Conservation (phyloP, 2,113 vertebrate species). For the Ophthalmolycus amberensis region DNA sequence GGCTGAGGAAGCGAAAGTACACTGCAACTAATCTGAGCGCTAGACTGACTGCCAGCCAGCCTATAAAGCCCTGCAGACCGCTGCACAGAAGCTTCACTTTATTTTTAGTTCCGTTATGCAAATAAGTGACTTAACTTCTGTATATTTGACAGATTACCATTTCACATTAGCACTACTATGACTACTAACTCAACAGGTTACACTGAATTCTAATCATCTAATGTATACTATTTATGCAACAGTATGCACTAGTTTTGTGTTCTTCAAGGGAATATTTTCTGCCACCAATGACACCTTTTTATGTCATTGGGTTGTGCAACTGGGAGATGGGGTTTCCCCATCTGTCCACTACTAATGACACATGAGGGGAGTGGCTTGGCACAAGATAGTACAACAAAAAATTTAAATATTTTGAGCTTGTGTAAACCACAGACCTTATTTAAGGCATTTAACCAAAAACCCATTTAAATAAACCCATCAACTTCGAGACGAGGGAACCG, state of each 20-base stretch:
- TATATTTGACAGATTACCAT: slow-evolving; percentile 1
- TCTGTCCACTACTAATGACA: slow-evolving; percentile 46
- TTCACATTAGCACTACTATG: background rate
- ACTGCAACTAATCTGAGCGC: background rate
- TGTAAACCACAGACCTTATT: background rate
- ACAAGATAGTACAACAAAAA: background rate
- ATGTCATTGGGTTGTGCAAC: background rate
- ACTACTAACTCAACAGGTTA: background rate
- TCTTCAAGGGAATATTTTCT: background rate
- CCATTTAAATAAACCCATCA: background rate
- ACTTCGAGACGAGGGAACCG: background rate
- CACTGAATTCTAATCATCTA: background rate
- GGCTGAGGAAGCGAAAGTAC: slow-evolving; percentile 67
- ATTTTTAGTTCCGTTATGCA: slow-evolving; percentile 24
- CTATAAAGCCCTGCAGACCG: background rate
- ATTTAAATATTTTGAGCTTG: background rate
- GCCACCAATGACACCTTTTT: background rate
- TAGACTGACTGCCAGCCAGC: background rate
- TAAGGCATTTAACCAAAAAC: background rate
- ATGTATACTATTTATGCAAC: background rate
- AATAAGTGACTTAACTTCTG: slow-evolving; percentile 13
- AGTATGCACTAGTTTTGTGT: background rate
- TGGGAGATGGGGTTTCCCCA: slow-evolving; percentile 15
- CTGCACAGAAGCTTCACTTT: background rate
- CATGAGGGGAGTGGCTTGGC: slow-evolving; percentile 13